Conservation (phyloP, 1,140 invertebrate species). For the Nautilus pompilius region DNA sequence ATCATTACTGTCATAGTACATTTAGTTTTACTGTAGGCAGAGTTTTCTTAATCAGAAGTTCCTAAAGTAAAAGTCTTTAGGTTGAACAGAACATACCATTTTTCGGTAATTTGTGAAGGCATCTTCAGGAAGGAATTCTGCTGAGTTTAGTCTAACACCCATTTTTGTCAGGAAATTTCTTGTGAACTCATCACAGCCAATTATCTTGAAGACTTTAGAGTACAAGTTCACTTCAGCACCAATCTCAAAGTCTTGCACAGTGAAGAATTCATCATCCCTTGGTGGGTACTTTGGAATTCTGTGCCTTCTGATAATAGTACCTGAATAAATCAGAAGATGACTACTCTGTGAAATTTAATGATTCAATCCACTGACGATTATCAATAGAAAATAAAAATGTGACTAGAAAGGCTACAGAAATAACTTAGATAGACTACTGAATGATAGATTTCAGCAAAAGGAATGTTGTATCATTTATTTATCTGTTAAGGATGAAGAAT, state of each 20-base stretch:
- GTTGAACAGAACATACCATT: conserved; percentile 53
- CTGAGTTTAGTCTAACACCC: conserved; percentile 69
- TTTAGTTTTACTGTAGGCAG: neutral
- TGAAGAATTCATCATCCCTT: conserved; percentile 69
- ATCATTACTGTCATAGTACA: neutral
- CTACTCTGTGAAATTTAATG: neutral
- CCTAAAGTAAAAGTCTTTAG: too few species aligned
- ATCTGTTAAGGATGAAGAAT: neutral
- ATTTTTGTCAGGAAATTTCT: conserved; percentile 76
- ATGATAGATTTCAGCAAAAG: neutral
- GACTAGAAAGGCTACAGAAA: neutral
- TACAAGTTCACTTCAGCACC: conserved; percentile 73
- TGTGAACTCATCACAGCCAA: conserved; percentile 80
- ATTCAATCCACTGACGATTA: neutral
- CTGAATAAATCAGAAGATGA: conserved; percentile 50
- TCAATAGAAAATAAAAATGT: neutral
- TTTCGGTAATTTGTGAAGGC: conserved; percentile 51
- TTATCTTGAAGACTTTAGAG: conserved; percentile 76
- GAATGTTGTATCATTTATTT: neutral
- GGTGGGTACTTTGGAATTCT: conserved; percentile 70
- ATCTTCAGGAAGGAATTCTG: conserved; percentile 36
- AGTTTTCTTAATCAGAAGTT: too few species aligned
- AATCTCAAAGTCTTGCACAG: conserved; percentile 62
- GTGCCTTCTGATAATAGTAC: conserved; percentile 72
- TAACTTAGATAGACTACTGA: neutral